Evolutionary conservation across 2,113 vertebrate genomes (phyloP).

Genomic region (Odocoileus hemionus): DNA sequence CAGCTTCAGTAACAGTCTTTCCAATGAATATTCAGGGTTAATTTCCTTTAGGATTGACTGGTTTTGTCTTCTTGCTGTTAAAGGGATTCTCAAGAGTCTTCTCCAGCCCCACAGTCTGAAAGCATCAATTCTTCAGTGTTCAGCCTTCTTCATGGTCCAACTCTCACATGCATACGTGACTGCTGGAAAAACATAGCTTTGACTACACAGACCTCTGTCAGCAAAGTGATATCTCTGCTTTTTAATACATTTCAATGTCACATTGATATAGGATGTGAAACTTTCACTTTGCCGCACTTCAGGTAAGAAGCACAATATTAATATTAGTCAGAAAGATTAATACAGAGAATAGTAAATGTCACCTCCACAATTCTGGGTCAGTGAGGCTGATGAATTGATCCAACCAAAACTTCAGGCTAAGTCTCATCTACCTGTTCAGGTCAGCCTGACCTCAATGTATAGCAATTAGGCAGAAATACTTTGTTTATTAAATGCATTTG

Average conservation of each 20-base stretch:
- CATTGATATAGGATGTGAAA: not conserved
- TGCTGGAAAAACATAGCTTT: not conserved
- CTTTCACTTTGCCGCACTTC: not conserved
- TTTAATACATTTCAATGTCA: not conserved
- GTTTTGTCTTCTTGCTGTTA: not conserved
- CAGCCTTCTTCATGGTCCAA: not conserved
- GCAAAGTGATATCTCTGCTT: not conserved
- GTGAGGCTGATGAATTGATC: not conserved
- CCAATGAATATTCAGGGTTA: not conserved
- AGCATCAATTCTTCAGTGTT: not conserved
- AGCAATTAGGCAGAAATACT: not conserved
- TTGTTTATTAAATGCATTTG: not conserved
- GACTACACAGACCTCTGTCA: not conserved
- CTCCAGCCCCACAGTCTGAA: not conserved
- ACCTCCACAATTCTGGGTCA: not conserved
- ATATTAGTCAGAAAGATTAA: not conserved
- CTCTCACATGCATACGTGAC: not conserved
- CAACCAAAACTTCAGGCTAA: not conserved
- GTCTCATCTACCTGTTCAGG: not conserved
- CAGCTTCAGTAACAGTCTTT: not conserved
- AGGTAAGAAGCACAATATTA: not conserved
- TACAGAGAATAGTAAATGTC: not conserved
- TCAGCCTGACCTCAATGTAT: not conserved
- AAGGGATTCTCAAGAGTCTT: not conserved
- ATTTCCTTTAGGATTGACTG: not conserved